Percentiles rank a stretch among this genome's conserved stretches.
These are phyloP conservation scores for Dendropsophus ebraccatus DNA, from an alignment of 2,113 vertebrate genomes.

Conservation along the genomic window DNA sequence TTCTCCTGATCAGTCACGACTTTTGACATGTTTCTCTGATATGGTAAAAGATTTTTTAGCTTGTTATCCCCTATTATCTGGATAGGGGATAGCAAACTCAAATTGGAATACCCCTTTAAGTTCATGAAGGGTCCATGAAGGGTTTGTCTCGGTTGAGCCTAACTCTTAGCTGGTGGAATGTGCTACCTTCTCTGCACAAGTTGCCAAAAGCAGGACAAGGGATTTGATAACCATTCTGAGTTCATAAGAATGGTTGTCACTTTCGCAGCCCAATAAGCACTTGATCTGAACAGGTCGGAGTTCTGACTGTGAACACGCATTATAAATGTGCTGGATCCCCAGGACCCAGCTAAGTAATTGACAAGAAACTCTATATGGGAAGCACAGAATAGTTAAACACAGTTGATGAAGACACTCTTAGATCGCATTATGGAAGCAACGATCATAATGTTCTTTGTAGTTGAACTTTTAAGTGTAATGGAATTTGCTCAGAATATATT, in stretches of 20 bases:
- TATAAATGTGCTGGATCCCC: not conserved
- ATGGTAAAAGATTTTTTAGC: too few species aligned
- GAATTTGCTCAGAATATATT: conserved; percentile 17
- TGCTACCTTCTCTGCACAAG: not conserved
- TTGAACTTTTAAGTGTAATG: not conserved
- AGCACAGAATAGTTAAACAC: not conserved
- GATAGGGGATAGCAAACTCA: too few species aligned
- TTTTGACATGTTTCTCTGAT: too few species aligned
- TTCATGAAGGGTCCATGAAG: too few species aligned
- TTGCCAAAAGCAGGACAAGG: not conserved
- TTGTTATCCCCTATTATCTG: too few species aligned
- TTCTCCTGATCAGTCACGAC: too few species aligned
- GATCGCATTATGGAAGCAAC: not conserved
- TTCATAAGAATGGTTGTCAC: not conserved
- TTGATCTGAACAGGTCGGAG: not conserved
- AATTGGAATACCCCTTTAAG: too few species aligned
- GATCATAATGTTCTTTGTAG: not conserved
- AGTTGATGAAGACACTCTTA: not conserved
- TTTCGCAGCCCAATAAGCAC: not conserved
- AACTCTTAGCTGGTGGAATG: not conserved
- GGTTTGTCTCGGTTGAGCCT: too few species aligned
- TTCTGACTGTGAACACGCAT: not conserved
- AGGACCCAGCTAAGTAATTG: not conserved
- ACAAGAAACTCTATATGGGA: not conserved
- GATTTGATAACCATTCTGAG: not conserved